phyloP scores from a whole-genome alignment of 1,140 invertebrate genomes.

The Pararge aegeria region DNA sequence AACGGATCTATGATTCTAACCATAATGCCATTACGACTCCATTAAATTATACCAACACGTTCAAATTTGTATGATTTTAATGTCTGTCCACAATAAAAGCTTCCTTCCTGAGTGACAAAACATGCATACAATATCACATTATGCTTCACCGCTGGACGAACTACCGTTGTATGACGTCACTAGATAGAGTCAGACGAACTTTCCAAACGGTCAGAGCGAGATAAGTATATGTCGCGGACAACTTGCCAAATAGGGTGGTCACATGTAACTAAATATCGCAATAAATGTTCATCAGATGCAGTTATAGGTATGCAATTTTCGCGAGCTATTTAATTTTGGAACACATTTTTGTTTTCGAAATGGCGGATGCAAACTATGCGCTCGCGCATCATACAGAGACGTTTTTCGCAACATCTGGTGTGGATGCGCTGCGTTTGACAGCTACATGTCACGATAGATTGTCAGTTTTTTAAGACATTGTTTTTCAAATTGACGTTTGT shows the following conservation, averaged over 20 bases:
- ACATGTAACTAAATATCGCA: constrained; percentile 64
- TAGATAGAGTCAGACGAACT: constrained; percentile 35
- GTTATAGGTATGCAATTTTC: constrained; percentile 41
- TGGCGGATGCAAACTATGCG: constrained; percentile 30
- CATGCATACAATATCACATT: constrained; percentile 26
- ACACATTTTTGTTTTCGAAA: constrained; percentile 42
- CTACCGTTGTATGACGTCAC: constrained; percentile 62
- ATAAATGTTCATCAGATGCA: constrained; percentile 42
- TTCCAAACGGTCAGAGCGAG: constrained; percentile 26
- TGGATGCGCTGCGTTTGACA: constrained; percentile 12
- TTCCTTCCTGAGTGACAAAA: constrained; percentile 21
- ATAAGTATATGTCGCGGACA: constrained; percentile 47
- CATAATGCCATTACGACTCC: background rate
- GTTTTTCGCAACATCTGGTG: background rate
- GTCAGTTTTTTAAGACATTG: constrained; percentile 13
- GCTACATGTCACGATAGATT: constrained; percentile 8
- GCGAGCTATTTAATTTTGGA: constrained; percentile 41
- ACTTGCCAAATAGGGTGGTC: constrained; percentile 63
- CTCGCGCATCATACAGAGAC: constrained; percentile 19
- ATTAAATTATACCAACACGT: background rate
- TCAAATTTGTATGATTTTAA: background rate
- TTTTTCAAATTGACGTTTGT: constrained; percentile 5
- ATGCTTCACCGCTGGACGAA: constrained; percentile 32
- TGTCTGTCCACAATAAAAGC: background rate
- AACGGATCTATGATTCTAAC: background rate